Conservation (phyloP, 2,113 vertebrate species). For the Nanger granti region DNA sequence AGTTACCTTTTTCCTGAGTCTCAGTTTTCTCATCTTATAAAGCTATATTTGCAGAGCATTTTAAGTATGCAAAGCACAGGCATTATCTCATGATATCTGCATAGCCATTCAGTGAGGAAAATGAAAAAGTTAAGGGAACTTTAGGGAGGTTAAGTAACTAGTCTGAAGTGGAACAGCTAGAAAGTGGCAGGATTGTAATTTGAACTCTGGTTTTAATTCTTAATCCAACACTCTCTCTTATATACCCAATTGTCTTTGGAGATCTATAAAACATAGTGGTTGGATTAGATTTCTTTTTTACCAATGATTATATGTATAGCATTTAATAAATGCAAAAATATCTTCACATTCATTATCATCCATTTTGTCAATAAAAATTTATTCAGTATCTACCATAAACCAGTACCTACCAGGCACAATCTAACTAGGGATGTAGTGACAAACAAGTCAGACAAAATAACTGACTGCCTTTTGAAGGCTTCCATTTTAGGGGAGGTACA, state of each 20-base stretch:
- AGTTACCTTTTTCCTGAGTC: not conserved
- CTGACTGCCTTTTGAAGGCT: not conserved
- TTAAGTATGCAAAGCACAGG: not conserved
- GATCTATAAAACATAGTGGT: not conserved
- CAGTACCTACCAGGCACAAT: not conserved
- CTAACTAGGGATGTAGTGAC: not conserved
- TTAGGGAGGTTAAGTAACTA: not conserved
- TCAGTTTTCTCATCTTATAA: constrained; percentile 17
- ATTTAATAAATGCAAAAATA: constrained; percentile 16
- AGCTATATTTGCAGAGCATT: not conserved
- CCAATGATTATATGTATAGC: not conserved
- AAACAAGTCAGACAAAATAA: not conserved
- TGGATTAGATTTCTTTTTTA: not conserved
- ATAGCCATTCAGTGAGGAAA: not conserved
- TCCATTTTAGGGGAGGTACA: not conserved
- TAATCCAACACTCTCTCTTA: not conserved
- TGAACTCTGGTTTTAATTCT: not conserved
- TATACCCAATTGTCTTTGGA: not conserved
- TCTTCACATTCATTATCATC: not conserved
- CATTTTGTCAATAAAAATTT: not conserved
- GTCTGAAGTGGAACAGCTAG: not conserved
- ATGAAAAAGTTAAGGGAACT: not conserved
- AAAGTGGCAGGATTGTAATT: not conserved
- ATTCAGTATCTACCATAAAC: not conserved
- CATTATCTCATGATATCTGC: not conserved